These are phyloP conservation scores for Drosophila prolongata DNA, from an alignment of 2,888 invertebrate species.

Conservation along the genomic window DNA sequence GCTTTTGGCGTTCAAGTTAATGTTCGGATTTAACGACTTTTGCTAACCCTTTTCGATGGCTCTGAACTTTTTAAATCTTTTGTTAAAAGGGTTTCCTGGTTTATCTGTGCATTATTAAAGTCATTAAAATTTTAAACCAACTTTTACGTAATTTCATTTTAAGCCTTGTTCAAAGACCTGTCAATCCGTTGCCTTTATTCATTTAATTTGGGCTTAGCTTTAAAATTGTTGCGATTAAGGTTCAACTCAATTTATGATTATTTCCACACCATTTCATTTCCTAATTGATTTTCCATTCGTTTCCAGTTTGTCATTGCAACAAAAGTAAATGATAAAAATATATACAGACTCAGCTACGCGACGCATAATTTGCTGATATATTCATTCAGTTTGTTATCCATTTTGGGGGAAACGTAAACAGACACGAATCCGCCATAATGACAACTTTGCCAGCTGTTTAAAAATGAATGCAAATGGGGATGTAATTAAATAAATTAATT, in stretches of 20 bases:
- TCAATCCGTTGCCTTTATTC: constrained; percentile 26
- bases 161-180: constrained; percentile 10
- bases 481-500: constrained; percentile 81
- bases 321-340: constrained; percentile 19
- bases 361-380: constrained; percentile 30
- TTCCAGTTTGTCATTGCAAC: constrained; percentile 35
- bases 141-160: constrained; percentile 10
- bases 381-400: constrained; percentile 41
- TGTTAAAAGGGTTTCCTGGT: constrained; percentile 32
- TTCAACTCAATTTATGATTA: constrained; percentile 71
- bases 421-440: constrained; percentile 55
- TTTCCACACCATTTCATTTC: constrained; percentile 73
- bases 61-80: constrained; percentile 7
- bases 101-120: constrained; percentile 39
- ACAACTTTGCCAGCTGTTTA: constrained; percentile 68
- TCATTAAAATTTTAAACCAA: constrained; percentile 51
- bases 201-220: constrained; percentile 28
- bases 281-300: constrained; percentile 71
- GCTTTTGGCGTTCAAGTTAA: neutral
- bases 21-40: constrained; percentile 17
- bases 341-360: neutral
- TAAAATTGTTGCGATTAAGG: constrained; percentile 42
- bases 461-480: constrained; percentile 74
- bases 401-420: constrained; percentile 50
- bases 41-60: constrained; percentile 1